These are phyloP conservation scores for human DNA, from an alignment of 2,113 vertebrate species.

Conservation along the genomic window GRCh38 chr2:77724001-77724500, in stretches of 20 bases:
- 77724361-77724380: neutral
- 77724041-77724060: neutral
- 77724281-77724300: neutral
- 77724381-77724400: neutral
- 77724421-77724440: neutral
- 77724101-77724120: neutral
- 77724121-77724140: neutral
- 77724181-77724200: neutral
- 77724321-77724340: neutral
- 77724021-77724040: neutral
- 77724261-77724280: neutral
- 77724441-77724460: neutral
- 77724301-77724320: neutral
- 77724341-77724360: neutral
- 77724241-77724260: neutral
- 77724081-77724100: neutral
- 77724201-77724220: neutral
- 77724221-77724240: neutral
- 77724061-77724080: neutral
- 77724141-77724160: neutral
- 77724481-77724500: neutral
- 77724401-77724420: neutral
- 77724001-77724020: neutral
- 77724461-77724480: neutral
- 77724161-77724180: neutral